phyloP scores from a whole-genome alignment of 2,888 invertebrate genomes.

The Hydraecia micacea region DNA sequence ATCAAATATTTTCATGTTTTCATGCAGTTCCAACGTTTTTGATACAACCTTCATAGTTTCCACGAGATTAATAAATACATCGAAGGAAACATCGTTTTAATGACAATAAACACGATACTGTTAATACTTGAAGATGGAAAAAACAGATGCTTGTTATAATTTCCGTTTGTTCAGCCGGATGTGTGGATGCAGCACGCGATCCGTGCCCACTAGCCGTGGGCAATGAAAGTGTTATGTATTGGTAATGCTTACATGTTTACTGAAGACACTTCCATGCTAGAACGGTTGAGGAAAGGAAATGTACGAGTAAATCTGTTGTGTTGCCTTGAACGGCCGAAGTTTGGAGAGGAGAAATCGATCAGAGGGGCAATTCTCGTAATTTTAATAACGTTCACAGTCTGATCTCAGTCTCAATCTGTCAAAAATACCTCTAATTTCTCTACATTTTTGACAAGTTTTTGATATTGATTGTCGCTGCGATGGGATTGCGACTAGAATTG shows the following conservation, averaged over 20 bases:
- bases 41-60: constrained; percentile 46
- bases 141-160: constrained; percentile 38
- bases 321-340: background rate
- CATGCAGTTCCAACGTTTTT: constrained; percentile 45
- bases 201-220: constrained; percentile 61
- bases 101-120: constrained; percentile 61
- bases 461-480: no score
- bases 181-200: constrained; percentile 62
- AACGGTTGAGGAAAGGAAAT: constrained; percentile 30
- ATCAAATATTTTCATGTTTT: constrained; percentile 28
- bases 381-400: no score
- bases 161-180: constrained; percentile 62
- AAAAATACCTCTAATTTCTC: no score
- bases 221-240: constrained; percentile 68
- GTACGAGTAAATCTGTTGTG: background rate
- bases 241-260: constrained; percentile 45
- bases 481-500: no score
- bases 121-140: constrained; percentile 41
- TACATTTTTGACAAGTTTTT: no score
- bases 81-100: constrained; percentile 48
- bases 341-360: background rate
- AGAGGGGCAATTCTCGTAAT: no score
- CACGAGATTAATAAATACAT: constrained; percentile 40
- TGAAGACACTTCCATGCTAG: constrained; percentile 41
- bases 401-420: no score